Percentiles rank a stretch among this genome's conserved stretches.
Conservation (phyloP, 2,797 vertebrate species). For the Saxicola maurus region DNA sequence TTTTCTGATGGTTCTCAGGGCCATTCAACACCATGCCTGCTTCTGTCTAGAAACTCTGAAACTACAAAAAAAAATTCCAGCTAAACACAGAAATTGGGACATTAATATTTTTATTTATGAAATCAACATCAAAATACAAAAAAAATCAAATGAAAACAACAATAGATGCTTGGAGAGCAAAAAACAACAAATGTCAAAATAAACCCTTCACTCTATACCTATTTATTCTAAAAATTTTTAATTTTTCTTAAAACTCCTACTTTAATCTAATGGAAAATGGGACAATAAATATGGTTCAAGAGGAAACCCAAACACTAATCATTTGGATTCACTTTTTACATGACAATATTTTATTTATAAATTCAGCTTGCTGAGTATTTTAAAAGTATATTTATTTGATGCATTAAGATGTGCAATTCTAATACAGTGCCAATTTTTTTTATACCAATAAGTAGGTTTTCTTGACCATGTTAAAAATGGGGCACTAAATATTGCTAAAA, state of each 20-base stretch:
- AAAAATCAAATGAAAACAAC: background rate
- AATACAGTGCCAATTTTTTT: background rate
- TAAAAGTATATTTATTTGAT: background rate
- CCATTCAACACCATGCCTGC: background rate
- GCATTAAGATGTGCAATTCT: background rate
- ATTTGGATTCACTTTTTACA: background rate
- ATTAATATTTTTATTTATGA: background rate
- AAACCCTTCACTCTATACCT: background rate
- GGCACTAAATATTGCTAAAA: background rate
- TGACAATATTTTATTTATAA: background rate
- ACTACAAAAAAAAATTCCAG: background rate
- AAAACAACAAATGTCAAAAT: accelerated
- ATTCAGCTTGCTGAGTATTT: background rate
- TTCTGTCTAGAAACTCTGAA: background rate
- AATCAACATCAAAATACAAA: background rate
- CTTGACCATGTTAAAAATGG: background rate
- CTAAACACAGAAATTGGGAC: background rate
- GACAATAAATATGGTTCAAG: background rate
- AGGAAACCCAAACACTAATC: background rate
- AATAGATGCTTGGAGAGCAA: accelerated
- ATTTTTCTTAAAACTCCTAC: background rate
- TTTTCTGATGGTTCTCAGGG: background rate
- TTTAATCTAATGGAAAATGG: background rate
- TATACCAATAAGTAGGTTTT: background rate
- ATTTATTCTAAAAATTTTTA: background rate